phyloP scores from a whole-genome alignment of 2,113 vertebrate species.

The Danio rerio region GRCz12tu NC_133179.1:15221001-15221500 shows the following conservation, averaged over 20 bases:
- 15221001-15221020: constrained; percentile 79
- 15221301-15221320: constrained; percentile 86
- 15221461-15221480: constrained; percentile 93
- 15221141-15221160: constrained; percentile 84
- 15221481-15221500: constrained; percentile 91
- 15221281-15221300: constrained; percentile 90
- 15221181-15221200: constrained; percentile 83
- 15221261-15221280: constrained; percentile 95
- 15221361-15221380: constrained; percentile 87
- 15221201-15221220: constrained; percentile 85
- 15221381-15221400: constrained; percentile 91
- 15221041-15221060: constrained; percentile 87
- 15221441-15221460: constrained; percentile 80
- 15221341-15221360: constrained; percentile 79
- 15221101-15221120: constrained; percentile 88
- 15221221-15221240: constrained; percentile 87
- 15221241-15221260: constrained; percentile 81
- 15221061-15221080: constrained; percentile 87
- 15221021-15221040: constrained; percentile 95
- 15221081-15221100: constrained; percentile 79
- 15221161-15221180: constrained; percentile 77
- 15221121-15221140: constrained; percentile 85
- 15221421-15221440: constrained; percentile 79
- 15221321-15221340: constrained; percentile 4
- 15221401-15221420: constrained; percentile 91